These are phyloP conservation scores for Halcyon malimbica DNA, from an alignment of 2,113 vertebrate species.

Conservation along the genomic window DNA sequence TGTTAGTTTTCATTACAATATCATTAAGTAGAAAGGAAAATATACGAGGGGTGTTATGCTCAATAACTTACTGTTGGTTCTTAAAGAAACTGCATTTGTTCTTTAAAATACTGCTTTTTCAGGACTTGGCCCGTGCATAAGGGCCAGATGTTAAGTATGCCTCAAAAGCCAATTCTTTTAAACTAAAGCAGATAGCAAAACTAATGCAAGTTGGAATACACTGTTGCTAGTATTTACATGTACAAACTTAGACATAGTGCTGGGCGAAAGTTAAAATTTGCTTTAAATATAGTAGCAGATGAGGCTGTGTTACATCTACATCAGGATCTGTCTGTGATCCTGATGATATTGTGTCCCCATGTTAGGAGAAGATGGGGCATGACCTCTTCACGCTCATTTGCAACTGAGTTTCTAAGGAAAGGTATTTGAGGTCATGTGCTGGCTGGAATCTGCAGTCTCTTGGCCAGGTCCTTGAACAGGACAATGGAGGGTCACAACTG, in stretches of 20 bases:
- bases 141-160: fast-evolving
- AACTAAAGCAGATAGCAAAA: not conserved
- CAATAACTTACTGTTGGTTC: not conserved
- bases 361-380: not conserved
- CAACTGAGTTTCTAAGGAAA: not conserved
- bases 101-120: not conserved
- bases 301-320: not conserved
- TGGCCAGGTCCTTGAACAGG: not conserved
- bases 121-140: not conserved
- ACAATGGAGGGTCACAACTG: not conserved
- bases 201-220: not conserved
- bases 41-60: not conserved
- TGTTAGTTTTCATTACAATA: not conserved
- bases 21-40: not conserved
- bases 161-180: not conserved
- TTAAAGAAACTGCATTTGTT: not conserved
- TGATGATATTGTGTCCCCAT: not conserved
- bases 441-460: not conserved
- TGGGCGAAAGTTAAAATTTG: not conserved
- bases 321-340: not conserved
- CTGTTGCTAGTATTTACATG: not conserved
- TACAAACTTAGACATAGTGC: not conserved
- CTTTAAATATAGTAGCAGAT: not conserved
- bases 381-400: not conserved
- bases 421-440: not conserved